A percentile compares a stretch with the other conserved stretches of the same genome.
Conservation (phyloP, 2,797 vertebrate species). For the Hippoglossus hippoglossus region DNA sequence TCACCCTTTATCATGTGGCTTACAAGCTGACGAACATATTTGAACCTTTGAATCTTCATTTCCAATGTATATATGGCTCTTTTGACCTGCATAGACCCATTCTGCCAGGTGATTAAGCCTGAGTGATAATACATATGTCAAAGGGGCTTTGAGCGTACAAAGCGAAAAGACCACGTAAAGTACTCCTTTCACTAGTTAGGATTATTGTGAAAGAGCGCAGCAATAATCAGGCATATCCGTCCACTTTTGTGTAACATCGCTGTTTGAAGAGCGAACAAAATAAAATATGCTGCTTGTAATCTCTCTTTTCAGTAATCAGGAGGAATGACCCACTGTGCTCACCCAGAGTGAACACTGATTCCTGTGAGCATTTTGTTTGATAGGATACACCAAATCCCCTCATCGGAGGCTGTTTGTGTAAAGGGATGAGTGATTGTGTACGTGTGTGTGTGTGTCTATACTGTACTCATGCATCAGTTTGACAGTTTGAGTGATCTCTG, state of each 20-base stretch:
- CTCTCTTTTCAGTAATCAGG: conserved; percentile 69
- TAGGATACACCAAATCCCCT: conserved; percentile 79
- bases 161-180: conserved; percentile 62
- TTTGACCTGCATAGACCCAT: conserved; percentile 34
- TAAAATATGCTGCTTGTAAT: conserved; percentile 78
- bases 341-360: conserved; percentile 55
- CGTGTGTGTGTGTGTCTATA: conserved; percentile 64
- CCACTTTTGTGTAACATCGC: conserved; percentile 58
- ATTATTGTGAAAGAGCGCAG: conserved; percentile 63
- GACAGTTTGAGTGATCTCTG: conserved; percentile 80
- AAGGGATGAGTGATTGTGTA: conserved; percentile 70
- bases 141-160: conserved; percentile 58
- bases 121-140: conserved; percentile 66
- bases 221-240: conserved; percentile 68
- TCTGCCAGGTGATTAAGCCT: conserved; percentile 63
- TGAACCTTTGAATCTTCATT: conserved; percentile 42
- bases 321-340: conserved; percentile 57
- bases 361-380: conserved; percentile 80
- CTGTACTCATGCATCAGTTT: conserved; percentile 70
- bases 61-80: conserved; percentile 26
- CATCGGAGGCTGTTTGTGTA: conserved; percentile 72
- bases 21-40: conserved; percentile 52
- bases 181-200: conserved; percentile 72
- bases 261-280: conserved; percentile 74
- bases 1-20: conserved; percentile 62